phyloP scores from a whole-genome alignment of 37 sponge, comb jelly and placozoan genomes.

The Beroe forskalii region DNA sequence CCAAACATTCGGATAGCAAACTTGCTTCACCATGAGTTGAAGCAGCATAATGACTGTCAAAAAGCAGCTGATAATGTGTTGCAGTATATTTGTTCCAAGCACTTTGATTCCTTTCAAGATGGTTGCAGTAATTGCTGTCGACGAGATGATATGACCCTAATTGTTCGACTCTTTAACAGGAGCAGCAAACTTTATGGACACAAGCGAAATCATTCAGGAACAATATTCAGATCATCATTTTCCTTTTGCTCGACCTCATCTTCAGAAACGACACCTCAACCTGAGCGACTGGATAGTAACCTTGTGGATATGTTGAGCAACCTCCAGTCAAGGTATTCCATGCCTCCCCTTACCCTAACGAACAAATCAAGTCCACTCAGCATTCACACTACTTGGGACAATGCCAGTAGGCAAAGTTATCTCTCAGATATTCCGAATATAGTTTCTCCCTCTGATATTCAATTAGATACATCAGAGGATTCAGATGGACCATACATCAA shows the following conservation, averaged over 20 bases:
- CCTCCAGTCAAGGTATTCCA: background rate
- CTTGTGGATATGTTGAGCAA: background rate
- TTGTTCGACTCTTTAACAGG: conserved; percentile 30
- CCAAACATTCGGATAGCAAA: conserved; percentile 56
- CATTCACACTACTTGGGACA: background rate
- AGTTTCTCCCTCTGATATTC: conserved; percentile 31
- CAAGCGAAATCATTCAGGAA: conserved; percentile 62
- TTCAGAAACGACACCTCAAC: conserved; percentile 44
- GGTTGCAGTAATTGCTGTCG: background rate
- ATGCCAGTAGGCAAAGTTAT: background rate
- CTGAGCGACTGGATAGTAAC: background rate
- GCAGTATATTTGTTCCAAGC: conserved; percentile 8
- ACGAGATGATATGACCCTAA: conserved; percentile 53
- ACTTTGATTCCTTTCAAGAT: background rate
- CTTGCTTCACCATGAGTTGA: conserved; percentile 41
- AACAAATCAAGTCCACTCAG: background rate
- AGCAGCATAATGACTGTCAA: conserved; percentile 38
- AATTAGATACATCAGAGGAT: background rate
- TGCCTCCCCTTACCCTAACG: conserved; percentile 61
- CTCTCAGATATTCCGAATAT: background rate
- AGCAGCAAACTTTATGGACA: conserved; percentile 32
- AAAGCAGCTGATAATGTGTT: conserved; percentile 47
- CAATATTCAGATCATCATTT: conserved; percentile 50
- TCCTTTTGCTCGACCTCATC: conserved; percentile 50
- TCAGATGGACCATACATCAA: conserved; percentile 34